A percentile compares a stretch with the other conserved stretches of the same genome.
These are phyloP conservation scores for Leucozona laternaria DNA, from an alignment of 2,888 invertebrate species.

Conservation along the genomic window DNA sequence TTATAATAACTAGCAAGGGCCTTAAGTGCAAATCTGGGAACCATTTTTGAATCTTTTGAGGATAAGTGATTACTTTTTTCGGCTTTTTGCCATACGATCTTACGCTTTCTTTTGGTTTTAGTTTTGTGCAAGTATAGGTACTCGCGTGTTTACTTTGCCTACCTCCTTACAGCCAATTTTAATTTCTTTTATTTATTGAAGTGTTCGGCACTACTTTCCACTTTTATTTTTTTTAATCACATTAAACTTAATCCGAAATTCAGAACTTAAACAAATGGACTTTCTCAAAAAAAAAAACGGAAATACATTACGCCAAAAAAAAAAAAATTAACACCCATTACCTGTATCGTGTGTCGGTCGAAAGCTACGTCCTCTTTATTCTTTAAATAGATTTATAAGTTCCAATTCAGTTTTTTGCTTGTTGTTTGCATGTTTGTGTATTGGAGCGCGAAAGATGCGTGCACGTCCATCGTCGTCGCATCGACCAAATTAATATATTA, in stretches of 20 bases:
- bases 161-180: no score
- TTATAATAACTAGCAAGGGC: no score
- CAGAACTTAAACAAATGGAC: not conserved
- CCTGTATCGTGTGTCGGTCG: not conserved
- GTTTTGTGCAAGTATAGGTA: no score
- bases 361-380: conserved; percentile 15
- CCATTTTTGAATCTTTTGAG: no score
- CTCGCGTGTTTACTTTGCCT: no score
- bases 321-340: not conserved
- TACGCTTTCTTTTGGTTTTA: no score
- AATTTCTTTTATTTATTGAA: no score
- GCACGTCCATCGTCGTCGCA: not conserved
- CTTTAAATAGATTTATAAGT: not conserved
- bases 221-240: not conserved
- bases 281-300: not conserved
- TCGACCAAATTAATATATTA: not conserved
- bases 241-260: not conserved
- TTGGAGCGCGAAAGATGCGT: conserved; percentile 23
- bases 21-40: no score
- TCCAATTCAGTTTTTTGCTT: conserved; percentile 2
- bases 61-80: no score
- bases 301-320: not conserved
- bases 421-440: conserved; percentile 41
- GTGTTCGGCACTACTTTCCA: not conserved
- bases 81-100: no score